Conservation (phyloP, 2,113 vertebrate genomes). For the Sterrhoptilus dennistouni region DNA sequence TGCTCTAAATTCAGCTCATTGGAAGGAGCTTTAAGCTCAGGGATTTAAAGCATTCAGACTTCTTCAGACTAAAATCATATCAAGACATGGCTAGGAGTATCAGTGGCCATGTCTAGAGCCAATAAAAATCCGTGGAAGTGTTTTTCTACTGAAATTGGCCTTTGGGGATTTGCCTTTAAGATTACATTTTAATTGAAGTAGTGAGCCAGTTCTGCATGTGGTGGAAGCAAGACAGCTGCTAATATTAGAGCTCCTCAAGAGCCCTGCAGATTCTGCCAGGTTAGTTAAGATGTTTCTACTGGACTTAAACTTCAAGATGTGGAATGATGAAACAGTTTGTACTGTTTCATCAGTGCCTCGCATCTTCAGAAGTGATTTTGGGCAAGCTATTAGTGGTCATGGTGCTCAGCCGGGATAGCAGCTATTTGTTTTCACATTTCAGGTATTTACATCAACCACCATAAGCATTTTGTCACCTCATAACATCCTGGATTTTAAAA, state of each 20-base stretch:
- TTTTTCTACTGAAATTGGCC: constrained; percentile 68
- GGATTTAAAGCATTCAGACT: constrained; percentile 48
- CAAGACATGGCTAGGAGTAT: constrained; percentile 35
- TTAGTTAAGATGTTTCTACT: constrained; percentile 32
- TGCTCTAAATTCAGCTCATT: constrained; percentile 58
- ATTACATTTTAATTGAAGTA: constrained; percentile 73
- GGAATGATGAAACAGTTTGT: constrained; percentile 57
- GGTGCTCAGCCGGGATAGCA: not conserved
- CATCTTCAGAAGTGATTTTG: constrained; percentile 10
- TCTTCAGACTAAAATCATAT: constrained; percentile 59
- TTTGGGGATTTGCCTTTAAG: constrained; percentile 67
- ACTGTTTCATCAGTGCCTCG: constrained; percentile 57
- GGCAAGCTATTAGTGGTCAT: not conserved
- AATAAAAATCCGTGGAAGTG: constrained; percentile 62
- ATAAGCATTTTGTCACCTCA: constrained; percentile 13
- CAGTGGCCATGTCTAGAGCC: constrained; percentile 41
- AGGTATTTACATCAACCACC: not conserved
- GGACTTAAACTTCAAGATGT: constrained; percentile 16
- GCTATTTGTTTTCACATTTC: constrained; percentile 27
- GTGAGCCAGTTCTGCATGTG: constrained; percentile 34
- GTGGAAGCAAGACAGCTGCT: constrained; percentile 28
- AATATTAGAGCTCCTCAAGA: constrained; percentile 5
- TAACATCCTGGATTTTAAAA: constrained; percentile 8
- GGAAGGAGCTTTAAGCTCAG: constrained; percentile 47
- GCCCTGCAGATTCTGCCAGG: not conserved